Base-by-base conservation (phyloP, 2,888 invertebrate genomes). In the Pyrrhia umbra region DNA sequence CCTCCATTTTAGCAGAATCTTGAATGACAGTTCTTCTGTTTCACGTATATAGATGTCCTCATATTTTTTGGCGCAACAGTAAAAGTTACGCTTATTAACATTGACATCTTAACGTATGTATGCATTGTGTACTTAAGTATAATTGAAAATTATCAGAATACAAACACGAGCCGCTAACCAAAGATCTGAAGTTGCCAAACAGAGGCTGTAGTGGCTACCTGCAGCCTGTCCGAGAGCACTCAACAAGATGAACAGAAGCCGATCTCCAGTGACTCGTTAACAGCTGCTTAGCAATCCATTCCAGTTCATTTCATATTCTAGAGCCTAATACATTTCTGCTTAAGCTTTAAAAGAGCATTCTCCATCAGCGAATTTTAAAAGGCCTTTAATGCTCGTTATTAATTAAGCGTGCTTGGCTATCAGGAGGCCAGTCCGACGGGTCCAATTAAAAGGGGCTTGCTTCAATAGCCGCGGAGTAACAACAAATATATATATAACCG, bases 391-490 rank as follows among this genome's bases (percentile, higher is more conserved):
- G 49, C 20, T 54, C 42, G 62, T 59, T 75, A 75, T 65, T 79
- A 77, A 77, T 79, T 68, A 77, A 56, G 49, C 40, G 39, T 55
- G 64, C 62, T 72, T 64, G 65, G 54, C 45, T 62, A 72, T 62
- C 54, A 79, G 79, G 50, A 39, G 63, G 30, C 25, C 50, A 46
- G 72, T 30, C 58, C 55, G 37, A 45, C 52, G 50, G 42, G 62
- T 49, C 73, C 77, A 77, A 77, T 77, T 77, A 77, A 77, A 77
- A 77, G 49, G 16, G 59, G 40, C 47, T 46, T 68, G 74, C 68
- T 73, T 55, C 74, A 54, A 50, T 68, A 68, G 51, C 62, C 47
- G 39, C 58, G n/a, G 61, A 49, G 60, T 47, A 73, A 54, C 80
- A 68, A 73, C 55, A 72, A 59, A 68, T 68, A 34, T 34, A 34